A percentile compares a stretch with the other conserved stretches of the same genome.
phyloP scores from a whole-genome alignment of 2,113 vertebrate genomes.

The Phylloscopus whistleri region DNA sequence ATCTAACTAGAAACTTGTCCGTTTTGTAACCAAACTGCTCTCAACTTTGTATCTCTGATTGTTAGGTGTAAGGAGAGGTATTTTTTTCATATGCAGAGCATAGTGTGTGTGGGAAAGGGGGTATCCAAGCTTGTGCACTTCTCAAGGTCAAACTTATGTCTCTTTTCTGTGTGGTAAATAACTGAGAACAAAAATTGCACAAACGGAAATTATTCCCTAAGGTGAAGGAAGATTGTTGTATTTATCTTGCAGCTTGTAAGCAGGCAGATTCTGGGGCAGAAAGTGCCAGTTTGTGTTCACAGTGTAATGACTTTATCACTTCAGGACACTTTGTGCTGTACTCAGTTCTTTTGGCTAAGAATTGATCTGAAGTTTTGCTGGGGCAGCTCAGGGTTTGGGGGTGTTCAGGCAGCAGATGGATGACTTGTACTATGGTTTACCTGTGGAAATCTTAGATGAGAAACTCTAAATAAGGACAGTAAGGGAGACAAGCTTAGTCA shows the following conservation, averaged over 20 bases:
- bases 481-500: neutral
- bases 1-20: neutral
- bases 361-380: neutral
- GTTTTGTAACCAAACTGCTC: neutral
- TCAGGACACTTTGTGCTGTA: neutral
- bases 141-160: neutral
- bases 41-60: neutral
- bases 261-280: neutral
- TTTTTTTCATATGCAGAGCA: neutral
- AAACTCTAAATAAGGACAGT: neutral
- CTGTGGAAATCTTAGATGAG: neutral
- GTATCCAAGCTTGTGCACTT: neutral
- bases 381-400: neutral
- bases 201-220: neutral
- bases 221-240: neutral
- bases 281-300: neutral
- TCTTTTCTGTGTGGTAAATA: neutral
- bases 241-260: neutral
- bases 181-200: neutral
- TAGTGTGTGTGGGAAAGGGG: accelerated
- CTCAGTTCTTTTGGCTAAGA: neutral
- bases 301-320: neutral
- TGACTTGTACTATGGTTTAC: neutral
- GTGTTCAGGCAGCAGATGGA: neutral
- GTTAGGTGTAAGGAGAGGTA: neutral